Conservation (phyloP, 2,797 vertebrate species). For the Amblyraja radiata region DNA sequence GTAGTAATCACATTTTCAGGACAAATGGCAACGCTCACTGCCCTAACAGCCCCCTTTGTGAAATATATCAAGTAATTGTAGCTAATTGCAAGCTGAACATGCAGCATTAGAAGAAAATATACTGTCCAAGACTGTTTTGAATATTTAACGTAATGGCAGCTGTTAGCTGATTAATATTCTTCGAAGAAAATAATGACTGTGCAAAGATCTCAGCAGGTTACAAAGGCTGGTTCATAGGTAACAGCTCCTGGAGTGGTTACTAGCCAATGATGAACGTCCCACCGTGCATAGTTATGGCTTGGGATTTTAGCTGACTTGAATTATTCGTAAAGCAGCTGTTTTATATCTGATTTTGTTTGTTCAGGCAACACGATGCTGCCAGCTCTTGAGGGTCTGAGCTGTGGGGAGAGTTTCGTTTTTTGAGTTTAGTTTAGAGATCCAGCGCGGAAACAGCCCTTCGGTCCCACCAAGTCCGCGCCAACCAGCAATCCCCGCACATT, state of each 20-base stretch:
- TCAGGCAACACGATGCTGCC: neutral
- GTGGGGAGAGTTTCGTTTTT: too few species aligned
- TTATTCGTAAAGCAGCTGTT: neutral
- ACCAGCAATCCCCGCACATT: too few species aligned
- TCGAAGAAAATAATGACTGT: neutral
- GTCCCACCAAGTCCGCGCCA: too few species aligned
- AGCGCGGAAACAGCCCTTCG: too few species aligned
- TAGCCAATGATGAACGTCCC: neutral
- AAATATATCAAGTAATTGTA: neutral
- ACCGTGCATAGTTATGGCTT: neutral
- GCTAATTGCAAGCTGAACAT: neutral
- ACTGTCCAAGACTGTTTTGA: neutral
- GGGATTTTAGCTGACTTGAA: neutral
- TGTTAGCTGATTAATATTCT: neutral
- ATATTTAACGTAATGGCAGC: constrained; percentile 22
- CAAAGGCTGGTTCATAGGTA: neutral
- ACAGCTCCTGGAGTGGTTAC: neutral
- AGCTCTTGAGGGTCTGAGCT: too few species aligned
- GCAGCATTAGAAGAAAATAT: neutral
- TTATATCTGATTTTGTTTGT: neutral
- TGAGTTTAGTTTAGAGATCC: too few species aligned
- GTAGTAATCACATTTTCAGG: neutral
- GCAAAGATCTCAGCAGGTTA: neutral
- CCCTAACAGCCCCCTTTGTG: neutral
- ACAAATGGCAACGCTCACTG: neutral